These are phyloP conservation scores for Antrozous pallidus DNA, from an alignment of 2,797 vertebrate genomes.

Conservation along the genomic window DNA sequence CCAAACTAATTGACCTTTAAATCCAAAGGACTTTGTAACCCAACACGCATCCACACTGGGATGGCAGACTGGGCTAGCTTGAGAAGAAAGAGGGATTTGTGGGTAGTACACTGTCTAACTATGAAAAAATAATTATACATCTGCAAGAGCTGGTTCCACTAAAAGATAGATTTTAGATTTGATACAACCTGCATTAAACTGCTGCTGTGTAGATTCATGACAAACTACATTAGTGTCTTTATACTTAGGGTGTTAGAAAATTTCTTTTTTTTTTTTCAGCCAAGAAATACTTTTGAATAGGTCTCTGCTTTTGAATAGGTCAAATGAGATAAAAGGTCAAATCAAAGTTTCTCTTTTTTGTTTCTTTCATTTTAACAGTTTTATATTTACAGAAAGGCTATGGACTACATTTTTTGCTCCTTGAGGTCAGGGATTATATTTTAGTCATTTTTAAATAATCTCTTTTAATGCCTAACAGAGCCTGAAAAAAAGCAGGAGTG, in stretches of 20 bases:
- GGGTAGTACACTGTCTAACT: background rate
- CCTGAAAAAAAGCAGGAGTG: background rate
- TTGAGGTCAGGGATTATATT: background rate
- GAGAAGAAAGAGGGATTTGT: background rate
- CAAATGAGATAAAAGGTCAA: background rate
- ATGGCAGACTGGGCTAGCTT: background rate
- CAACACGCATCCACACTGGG: background rate
- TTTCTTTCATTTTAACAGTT: background rate
- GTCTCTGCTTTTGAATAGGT: slow-evolving; percentile 15
- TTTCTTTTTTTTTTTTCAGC: background rate
- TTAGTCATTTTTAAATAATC: background rate
- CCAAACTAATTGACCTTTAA: slow-evolving; percentile 64
- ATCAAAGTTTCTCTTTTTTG: background rate
- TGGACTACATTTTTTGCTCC: background rate
- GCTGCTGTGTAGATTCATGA: background rate
- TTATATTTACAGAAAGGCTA: background rate
- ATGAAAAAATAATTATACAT: slow-evolving; percentile 19
- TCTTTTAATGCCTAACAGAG: background rate
- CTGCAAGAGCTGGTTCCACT: background rate
- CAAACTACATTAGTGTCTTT: background rate
- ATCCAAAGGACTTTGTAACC: slow-evolving; percentile 65
- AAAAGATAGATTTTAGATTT: slow-evolving; percentile 3
- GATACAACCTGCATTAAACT: background rate
- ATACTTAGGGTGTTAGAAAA: background rate
- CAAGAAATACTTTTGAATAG: background rate